Evolutionary conservation across 2,888 invertebrate species (phyloP), one percentile per base, ranked within the genome.

Genomic region (Agonopterix alstromeriana): DNA sequence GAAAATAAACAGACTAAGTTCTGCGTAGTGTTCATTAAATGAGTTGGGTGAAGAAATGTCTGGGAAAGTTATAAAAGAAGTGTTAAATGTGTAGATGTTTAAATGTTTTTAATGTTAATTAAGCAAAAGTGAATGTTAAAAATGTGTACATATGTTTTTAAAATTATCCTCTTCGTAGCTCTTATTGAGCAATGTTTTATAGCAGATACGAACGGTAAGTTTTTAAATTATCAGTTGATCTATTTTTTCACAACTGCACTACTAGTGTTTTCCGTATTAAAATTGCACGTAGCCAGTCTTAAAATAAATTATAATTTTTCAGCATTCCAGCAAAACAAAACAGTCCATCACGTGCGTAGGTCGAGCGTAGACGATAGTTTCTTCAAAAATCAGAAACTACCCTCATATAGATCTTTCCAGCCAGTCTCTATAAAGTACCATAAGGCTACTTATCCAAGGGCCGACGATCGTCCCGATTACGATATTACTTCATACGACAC

Each of bases 401-500:
- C 78, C 2, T 77, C 79, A 0, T 87, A 86, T 53, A 68, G 82
- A 7, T 85, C 85, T 0, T 85, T 77, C 53, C 85, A 85, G 56
- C 86, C 85, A 38, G 72, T 80, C 5, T 73, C 83, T 12, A 67
- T 76, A 3, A 81, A 80, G 58, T 77, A 77, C 53, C 82, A 76
- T 42, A 85, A 84, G 55, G 61, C 73, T 0, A 58, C 73, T 7
- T 85, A 85, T 53, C 80, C 82, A 1, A 70, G 74, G 52, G 61
- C 71, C 40, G 83, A 84, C 35, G 85, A 82, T 43, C 67, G 74
- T 43, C 61, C 74, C 0, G 87, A 88, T 47, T 86, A 87, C 47
- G 87, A 88, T 60, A 77, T 83, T 53, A 83, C 77, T 12, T 79
- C 87, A 0, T 88, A 87, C 40, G 88, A 88, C 45, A 70, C 83